A percentile compares a stretch with the other conserved stretches of the same genome.
Conservation (phyloP, 1,140 invertebrate species). For the Drosophila albomicans region DNA sequence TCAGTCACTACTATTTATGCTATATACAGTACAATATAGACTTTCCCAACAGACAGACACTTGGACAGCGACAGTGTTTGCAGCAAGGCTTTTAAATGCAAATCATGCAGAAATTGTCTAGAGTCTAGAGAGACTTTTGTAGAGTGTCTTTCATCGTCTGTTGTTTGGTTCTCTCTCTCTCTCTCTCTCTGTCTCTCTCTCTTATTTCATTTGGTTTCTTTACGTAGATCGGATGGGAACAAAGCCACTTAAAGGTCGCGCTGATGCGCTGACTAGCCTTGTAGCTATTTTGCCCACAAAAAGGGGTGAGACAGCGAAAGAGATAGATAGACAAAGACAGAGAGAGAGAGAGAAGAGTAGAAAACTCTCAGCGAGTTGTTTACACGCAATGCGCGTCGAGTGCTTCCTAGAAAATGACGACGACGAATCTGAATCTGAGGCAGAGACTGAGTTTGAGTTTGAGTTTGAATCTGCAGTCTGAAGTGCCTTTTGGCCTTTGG, state of each 20-base stretch:
- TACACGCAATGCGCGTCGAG: constrained; percentile 69
- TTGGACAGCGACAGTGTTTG: constrained; percentile 22
- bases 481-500: constrained; percentile 69
- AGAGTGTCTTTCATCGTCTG: constrained; percentile 23
- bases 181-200: not conserved
- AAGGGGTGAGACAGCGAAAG: not conserved
- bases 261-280: constrained; percentile 73
- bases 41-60: constrained; percentile 39
- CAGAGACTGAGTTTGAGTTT: no score
- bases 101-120: constrained; percentile 74
- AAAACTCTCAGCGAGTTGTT: constrained; percentile 68
- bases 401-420: constrained; percentile 82
- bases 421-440: constrained; percentile 37
- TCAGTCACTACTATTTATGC: not conserved
- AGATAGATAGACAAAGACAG: not conserved
- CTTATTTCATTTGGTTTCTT: not conserved
- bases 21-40: constrained; percentile 1
- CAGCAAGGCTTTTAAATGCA: constrained; percentile 61
- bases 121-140: no score
- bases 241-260: constrained; percentile 73
- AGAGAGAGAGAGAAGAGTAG: constrained; percentile 1
- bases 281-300: constrained; percentile 40
- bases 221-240: constrained; percentile 46
- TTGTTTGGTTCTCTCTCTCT: not conserved
- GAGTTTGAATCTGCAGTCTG: constrained; percentile 50